phyloP scores from a whole-genome alignment of 1,140 invertebrate species.

The Chrysoperla carnea region DNA sequence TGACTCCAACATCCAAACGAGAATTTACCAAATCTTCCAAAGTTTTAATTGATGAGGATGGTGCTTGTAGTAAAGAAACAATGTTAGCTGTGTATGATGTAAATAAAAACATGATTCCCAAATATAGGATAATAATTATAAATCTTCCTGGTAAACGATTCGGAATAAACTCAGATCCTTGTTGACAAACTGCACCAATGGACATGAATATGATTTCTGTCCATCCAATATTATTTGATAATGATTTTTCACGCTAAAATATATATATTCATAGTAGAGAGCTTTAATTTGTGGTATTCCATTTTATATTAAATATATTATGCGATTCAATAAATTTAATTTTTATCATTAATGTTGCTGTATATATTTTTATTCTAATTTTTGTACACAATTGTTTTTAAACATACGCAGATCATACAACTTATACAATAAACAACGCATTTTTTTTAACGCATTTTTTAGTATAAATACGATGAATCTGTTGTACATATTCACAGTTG shows the following conservation, averaged over 20 bases:
- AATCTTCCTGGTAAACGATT: conserved; percentile 23
- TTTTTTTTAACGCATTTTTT: too few species aligned
- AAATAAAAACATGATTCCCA: conserved; percentile 29
- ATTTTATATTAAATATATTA: too few species aligned
- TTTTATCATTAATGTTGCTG: too few species aligned
- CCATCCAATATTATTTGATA: background rate
- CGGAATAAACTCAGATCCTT: conserved; percentile 26
- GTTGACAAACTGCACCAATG: conserved; percentile 38
- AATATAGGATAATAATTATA: conserved; percentile 29
- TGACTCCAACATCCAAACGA: conserved; percentile 36
- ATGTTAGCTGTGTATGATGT: conserved; percentile 46
- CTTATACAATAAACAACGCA: too few species aligned
- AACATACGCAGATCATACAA: too few species aligned
- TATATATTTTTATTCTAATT: too few species aligned
- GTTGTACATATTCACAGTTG: too few species aligned
- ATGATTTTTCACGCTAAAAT: background rate
- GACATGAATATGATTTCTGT: conserved; percentile 15
- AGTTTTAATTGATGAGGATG: conserved; percentile 35
- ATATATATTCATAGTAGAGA: too few species aligned
- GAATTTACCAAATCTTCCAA: conserved; percentile 36
- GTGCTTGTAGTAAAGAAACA: conserved; percentile 39
- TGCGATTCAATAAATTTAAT: too few species aligned
- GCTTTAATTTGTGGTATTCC: too few species aligned
- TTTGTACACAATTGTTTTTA: too few species aligned
- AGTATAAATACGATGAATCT: too few species aligned